phyloP scores from a whole-genome alignment of 2,888 invertebrate genomes.

The Subacronicta megacephala region DNA sequence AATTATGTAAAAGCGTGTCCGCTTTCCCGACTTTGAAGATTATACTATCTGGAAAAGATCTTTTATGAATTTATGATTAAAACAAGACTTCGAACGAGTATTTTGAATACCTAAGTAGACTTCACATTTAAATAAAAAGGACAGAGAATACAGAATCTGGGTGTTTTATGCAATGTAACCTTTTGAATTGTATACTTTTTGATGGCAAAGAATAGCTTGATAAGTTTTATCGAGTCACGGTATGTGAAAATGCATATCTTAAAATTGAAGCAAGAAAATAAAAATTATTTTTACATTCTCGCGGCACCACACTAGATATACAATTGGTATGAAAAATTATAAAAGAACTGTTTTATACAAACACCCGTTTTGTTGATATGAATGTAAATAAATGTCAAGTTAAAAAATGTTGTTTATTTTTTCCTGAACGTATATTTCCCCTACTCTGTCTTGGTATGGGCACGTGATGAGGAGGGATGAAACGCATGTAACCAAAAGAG shows the following conservation, averaged over 20 bases:
- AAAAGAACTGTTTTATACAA: slow-evolving; percentile 89
- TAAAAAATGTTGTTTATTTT: slow-evolving; percentile 68
- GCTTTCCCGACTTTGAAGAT: slow-evolving; percentile 33
- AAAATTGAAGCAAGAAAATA: slow-evolving; percentile 72
- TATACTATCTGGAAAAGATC: slow-evolving; percentile 5
- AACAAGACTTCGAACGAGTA: slow-evolving; percentile 25
- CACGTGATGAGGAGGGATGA: no score
- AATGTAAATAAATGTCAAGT: slow-evolving; percentile 91
- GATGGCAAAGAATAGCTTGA: slow-evolving; percentile 52
- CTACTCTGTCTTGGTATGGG: no score
- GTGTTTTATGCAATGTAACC: slow-evolving; percentile 24
- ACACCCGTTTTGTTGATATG: slow-evolving; percentile 90
- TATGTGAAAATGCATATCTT: slow-evolving; percentile 73
- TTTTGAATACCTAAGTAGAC: slow-evolving; percentile 9
- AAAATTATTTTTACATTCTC: slow-evolving; percentile 82
- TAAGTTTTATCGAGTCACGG: slow-evolving; percentile 64
- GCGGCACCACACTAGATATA: slow-evolving; percentile 84
- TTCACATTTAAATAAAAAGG: slow-evolving; percentile 23
- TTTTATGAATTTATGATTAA: background rate
- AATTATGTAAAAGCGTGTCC: slow-evolving; percentile 6
- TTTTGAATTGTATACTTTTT: slow-evolving; percentile 34
- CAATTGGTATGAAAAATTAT: slow-evolving; percentile 81
- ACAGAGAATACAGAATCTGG: slow-evolving; percentile 43
- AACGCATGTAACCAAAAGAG: no score
- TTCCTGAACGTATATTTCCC: no score